A percentile compares a stretch with the other conserved stretches of the same genome.
phyloP scores from a whole-genome alignment of 2,888 invertebrate genomes.

The Trichopria drosophilae region DNA sequence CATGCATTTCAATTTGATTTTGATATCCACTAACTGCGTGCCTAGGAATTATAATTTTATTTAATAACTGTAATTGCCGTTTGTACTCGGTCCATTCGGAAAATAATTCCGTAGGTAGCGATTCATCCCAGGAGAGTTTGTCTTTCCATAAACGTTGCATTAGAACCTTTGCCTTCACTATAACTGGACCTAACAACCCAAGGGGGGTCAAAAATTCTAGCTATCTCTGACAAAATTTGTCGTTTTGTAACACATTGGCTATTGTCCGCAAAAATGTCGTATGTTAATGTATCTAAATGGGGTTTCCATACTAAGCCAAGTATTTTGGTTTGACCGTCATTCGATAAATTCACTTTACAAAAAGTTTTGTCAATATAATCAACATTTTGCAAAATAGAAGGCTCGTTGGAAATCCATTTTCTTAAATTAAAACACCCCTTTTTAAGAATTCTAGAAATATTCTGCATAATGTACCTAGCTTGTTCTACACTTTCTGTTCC shows the following conservation, averaged over 20 bases:
- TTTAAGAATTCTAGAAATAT: neutral
- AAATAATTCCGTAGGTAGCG: too few species aligned
- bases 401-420: neutral
- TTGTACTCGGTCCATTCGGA: too few species aligned
- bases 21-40: neutral
- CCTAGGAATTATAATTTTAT: neutral
- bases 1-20: too few species aligned
- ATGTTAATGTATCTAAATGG: neutral
- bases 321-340: neutral
- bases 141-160: too few species aligned
- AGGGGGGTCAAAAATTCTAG: too few species aligned
- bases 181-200: too few species aligned
- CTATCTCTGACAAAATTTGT: too few species aligned
- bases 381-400: neutral
- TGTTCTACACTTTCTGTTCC: conserved; percentile 1
- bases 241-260: too few species aligned
- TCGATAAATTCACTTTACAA: too few species aligned
- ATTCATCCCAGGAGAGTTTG: too few species aligned
- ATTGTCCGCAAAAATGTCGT: neutral
- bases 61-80: neutral
- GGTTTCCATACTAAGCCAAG: neutral
- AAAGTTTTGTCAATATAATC: neutral
- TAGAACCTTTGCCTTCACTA: too few species aligned
- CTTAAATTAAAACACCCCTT: conserved; percentile 3
- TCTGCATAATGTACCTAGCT: neutral